phyloP scores from a whole-genome alignment of 2,113 vertebrate genomes.

The Anhinga rufa region DNA sequence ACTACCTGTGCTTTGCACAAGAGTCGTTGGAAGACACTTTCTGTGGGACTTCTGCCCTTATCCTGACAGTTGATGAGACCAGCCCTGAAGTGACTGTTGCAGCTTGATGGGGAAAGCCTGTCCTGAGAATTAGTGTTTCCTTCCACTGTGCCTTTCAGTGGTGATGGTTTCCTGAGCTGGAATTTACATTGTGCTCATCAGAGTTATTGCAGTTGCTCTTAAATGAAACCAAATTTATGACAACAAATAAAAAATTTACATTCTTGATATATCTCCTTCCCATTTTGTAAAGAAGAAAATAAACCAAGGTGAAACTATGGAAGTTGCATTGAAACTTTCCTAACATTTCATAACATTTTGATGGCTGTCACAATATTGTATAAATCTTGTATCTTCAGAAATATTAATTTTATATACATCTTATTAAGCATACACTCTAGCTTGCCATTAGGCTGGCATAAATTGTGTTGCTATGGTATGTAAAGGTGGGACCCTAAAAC shows the following conservation, averaged over 20 bases:
- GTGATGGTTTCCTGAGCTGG: not conserved
- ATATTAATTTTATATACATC: not conserved
- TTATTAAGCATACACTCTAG: not conserved
- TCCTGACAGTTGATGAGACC: not conserved
- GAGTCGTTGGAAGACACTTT: not conserved
- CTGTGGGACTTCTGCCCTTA: not conserved
- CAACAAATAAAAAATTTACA: not conserved
- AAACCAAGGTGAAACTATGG: not conserved
- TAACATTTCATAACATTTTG: not conserved
- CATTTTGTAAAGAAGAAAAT: not conserved
- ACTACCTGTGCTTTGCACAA: not conserved
- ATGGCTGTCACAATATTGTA: not conserved
- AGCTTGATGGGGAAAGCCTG: not conserved
- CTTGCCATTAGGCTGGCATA: not conserved
- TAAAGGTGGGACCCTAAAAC: not conserved
- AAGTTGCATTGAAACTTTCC: not conserved
- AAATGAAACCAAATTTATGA: not conserved
- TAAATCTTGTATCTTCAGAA: not conserved
- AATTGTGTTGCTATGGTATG: not conserved
- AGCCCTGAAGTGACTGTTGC: not conserved
- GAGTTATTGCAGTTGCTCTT: not conserved
- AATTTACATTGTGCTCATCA: not conserved
- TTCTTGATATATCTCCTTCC: not conserved
- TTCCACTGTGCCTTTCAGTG: not conserved
- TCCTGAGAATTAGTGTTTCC: not conserved